Evolutionary conservation across 1,140 invertebrate genomes (phyloP), one percentile per base, ranked within the genome.

Genomic region (Lutraria rhynchaena): DNA sequence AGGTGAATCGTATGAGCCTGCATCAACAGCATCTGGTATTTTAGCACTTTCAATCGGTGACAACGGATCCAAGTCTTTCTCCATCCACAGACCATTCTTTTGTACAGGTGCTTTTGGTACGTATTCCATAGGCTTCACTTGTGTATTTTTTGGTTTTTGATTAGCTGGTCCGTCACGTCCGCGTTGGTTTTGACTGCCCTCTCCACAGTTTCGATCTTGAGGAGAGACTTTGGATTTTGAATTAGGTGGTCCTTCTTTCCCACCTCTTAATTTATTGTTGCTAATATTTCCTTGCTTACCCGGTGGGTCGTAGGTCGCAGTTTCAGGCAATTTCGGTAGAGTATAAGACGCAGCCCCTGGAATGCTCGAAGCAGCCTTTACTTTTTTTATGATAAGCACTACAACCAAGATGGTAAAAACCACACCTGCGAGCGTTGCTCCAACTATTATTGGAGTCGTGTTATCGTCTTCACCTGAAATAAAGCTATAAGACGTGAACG

Each of bases 141-240:
- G 70, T 3, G 29, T 46, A n/a, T 33, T 53, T 24, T 11, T 57
- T 5, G 29, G 55, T 15, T 41, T 41, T 15, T 5, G 15, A 41
- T 41, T 41, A 41, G 37, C 5, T 7, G 37, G 37, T 7, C 37
- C 37, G 15, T 41, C 37, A 7, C 37, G 5, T 5, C 37, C 37
- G 15, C 15, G 37, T 41, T 41, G 37, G 15, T 41, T 41, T 15
- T 5, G 15, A 41, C 15, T 41, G 37, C 37, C 37, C 5, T 15
- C 37, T 7, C 15, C 15, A 7, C 15, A 15, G 15, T 41, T 41
- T 15, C 15, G 37, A 7, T 73, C 17, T 7, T 53, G 57, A 31
- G 58, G 41, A 41, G 58, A 61, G n/a, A 75, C 55, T 60, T 61
- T 44, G 17, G 57, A 46, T 41, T 61, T 60, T 24, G 73, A 60